A percentile compares a stretch with the other conserved stretches of the same genome.
These are phyloP conservation scores for Acromyrmex echinatior DNA, from an alignment of 1,140 invertebrate species.

Conservation along the genomic window DNA sequence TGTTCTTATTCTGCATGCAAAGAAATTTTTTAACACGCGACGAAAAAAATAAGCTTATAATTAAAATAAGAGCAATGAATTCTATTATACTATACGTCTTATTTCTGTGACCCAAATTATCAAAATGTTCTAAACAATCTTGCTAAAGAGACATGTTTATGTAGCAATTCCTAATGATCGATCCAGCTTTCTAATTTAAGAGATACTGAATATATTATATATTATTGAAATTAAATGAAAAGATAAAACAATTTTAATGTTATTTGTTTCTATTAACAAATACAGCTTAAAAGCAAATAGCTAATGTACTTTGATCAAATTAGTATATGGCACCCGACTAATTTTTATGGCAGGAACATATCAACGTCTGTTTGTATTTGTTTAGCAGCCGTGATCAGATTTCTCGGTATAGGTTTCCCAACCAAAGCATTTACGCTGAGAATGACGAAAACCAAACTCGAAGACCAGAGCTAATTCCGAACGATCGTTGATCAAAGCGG, in stretches of 20 bases:
- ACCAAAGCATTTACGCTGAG: constrained; percentile 12
- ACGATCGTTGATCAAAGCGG: neutral
- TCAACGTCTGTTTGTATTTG: constrained; percentile 32
- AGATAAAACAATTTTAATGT: constrained; percentile 6
- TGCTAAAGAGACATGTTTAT: neutral
- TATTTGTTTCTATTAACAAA: neutral
- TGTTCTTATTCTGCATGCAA: constrained; percentile 21
- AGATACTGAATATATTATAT: neutral
- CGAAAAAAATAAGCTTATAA: neutral
- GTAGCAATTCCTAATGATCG: neutral
- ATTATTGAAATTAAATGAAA: neutral
- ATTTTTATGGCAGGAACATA: neutral
- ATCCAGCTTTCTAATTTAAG: neutral
- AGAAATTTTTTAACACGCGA: constrained; percentile 23
- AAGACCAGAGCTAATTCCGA: neutral
- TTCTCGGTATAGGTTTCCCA: neutral
- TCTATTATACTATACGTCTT: neutral
- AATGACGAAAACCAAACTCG: constrained; percentile 8
- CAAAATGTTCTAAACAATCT: neutral
- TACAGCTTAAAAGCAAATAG: neutral
- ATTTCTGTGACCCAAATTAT: constrained; percentile 12
- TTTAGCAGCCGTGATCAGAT: constrained; percentile 21
- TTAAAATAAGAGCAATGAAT: neutral
- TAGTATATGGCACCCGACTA: neutral
- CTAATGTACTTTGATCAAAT: constrained; percentile 22